These are phyloP conservation scores for Xyrichtys novacula DNA, from an alignment of 2,797 vertebrate species.

Conservation along the genomic window DNA sequence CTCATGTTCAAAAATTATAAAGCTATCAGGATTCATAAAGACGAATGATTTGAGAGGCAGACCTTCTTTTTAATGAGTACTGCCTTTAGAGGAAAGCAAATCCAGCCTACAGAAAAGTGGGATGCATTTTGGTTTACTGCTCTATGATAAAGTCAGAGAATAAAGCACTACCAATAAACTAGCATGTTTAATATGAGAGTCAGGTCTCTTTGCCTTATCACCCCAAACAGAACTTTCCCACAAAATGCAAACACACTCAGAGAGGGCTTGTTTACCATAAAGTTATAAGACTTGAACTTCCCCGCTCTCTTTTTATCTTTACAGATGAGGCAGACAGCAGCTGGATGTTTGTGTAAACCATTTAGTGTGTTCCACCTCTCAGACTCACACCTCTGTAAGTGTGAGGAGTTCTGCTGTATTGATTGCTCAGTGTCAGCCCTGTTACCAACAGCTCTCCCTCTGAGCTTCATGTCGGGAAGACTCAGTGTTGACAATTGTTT, in stretches of 20 bases:
- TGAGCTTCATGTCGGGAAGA: slow-evolving; percentile 57
- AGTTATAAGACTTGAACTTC: slow-evolving; percentile 28
- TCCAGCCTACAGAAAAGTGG: neutral
- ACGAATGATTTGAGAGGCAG: slow-evolving; percentile 11
- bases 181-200: slow-evolving; percentile 33
- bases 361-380: slow-evolving; percentile 50
- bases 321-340: slow-evolving; percentile 20
- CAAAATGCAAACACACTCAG: slow-evolving; percentile 34
- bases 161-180: neutral
- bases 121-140: neutral
- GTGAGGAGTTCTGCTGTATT: slow-evolving; percentile 61
- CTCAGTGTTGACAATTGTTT: slow-evolving; percentile 74
- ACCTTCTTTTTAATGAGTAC: slow-evolving; percentile 12
- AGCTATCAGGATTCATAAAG: slow-evolving; percentile 31
- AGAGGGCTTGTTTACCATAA: slow-evolving; percentile 42
- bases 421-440: slow-evolving; percentile 70
- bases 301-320: slow-evolving; percentile 41
- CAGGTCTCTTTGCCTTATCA: slow-evolving; percentile 20
- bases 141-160: neutral
- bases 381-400: slow-evolving; percentile 44
- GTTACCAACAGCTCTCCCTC: slow-evolving; percentile 60
- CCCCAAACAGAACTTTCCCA: slow-evolving; percentile 32
- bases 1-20: slow-evolving; percentile 20
- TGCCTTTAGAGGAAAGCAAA: slow-evolving; percentile 12
- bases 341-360: slow-evolving; percentile 43